These are phyloP conservation scores for Tinea trinotella DNA, from an alignment of 2,888 invertebrate genomes.

Conservation along the genomic window DNA sequence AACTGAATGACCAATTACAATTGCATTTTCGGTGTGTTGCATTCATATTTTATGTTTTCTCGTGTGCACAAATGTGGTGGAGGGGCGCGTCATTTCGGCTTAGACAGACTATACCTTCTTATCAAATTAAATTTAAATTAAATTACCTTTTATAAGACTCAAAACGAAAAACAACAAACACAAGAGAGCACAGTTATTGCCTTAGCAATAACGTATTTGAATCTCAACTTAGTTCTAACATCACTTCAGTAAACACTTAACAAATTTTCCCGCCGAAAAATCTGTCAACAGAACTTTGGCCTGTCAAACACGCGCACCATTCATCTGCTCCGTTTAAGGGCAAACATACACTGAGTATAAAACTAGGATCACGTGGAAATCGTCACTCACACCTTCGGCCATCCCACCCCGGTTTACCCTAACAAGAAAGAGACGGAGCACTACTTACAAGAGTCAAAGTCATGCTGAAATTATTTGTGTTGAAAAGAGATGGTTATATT, in stretches of 20 bases:
- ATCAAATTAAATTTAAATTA: slow-evolving; percentile 39
- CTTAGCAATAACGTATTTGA: slow-evolving; percentile 54
- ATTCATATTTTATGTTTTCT: too few relatives aligned
- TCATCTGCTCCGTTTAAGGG: slow-evolving; percentile 57
- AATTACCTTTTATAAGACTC: slow-evolving; percentile 30
- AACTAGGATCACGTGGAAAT: slow-evolving; percentile 63
- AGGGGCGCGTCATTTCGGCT: too few relatives aligned
- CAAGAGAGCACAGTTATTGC: slow-evolving; percentile 67
- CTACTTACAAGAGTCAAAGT: slow-evolving; percentile 43
- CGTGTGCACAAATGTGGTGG: too few relatives aligned
- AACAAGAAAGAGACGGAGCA: slow-evolving; percentile 42
- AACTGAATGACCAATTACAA: too few relatives aligned
- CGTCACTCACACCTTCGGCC: neutral
- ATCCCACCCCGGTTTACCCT: slow-evolving; percentile 22
- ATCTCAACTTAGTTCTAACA: slow-evolving; percentile 55
- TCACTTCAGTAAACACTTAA: slow-evolving; percentile 43
- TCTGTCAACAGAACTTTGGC: slow-evolving; percentile 48
- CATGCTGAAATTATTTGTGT: too few relatives aligned
- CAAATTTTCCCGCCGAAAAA: slow-evolving; percentile 54
- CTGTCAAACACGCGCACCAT: slow-evolving; percentile 58
- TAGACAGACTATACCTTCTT: too few relatives aligned
- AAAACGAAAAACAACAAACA: slow-evolving; percentile 30
- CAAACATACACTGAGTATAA: slow-evolving; percentile 69
- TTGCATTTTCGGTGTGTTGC: too few relatives aligned
- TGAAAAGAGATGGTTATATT: slow-evolving; percentile 50